Conservation (phyloP, 2,888 invertebrate species). For the Limenitis camilla region DNA sequence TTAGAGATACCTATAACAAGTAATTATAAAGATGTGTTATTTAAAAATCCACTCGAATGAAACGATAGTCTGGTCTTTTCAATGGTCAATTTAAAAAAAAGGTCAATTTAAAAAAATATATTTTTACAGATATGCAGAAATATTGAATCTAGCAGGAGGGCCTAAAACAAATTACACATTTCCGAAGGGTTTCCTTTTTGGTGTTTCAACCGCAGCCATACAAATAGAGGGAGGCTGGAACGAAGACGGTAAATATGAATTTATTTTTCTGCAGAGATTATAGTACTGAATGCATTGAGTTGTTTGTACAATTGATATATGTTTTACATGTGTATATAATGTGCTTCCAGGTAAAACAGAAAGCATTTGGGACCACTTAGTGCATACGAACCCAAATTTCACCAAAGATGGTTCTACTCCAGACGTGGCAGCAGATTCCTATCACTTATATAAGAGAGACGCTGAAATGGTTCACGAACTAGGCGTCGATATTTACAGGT, state of each 20-base stretch:
- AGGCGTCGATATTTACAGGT: constrained; percentile 79
- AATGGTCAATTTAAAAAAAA: too few species aligned
- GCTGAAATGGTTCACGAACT: constrained; percentile 76
- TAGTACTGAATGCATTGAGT: not conserved
- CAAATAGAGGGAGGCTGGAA: constrained; percentile 78
- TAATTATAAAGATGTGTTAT: too few species aligned
- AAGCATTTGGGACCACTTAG: constrained; percentile 76
- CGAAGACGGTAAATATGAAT: constrained; percentile 45
- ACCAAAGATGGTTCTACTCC: constrained; percentile 75
- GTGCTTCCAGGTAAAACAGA: constrained; percentile 74
- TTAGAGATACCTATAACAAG: too few species aligned
- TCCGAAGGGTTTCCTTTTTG: constrained; percentile 75
- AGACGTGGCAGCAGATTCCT: constrained; percentile 81
- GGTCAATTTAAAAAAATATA: too few species aligned
- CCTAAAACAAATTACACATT: constrained; percentile 62
- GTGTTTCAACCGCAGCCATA: constrained; percentile 75
- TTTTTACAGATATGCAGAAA: constrained; percentile 49
- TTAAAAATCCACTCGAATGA: too few species aligned
- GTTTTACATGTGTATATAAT: not conserved
- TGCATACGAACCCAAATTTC: constrained; percentile 65
- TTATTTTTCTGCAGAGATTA: not conserved
- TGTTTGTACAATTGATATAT: too few species aligned
- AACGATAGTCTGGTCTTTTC: too few species aligned
- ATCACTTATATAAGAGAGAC: constrained; percentile 78
- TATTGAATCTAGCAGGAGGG: constrained; percentile 54